Evolutionary conservation across 2,113 vertebrate species (phyloP).

Genomic region (Archocentrus centrarchus): DNA sequence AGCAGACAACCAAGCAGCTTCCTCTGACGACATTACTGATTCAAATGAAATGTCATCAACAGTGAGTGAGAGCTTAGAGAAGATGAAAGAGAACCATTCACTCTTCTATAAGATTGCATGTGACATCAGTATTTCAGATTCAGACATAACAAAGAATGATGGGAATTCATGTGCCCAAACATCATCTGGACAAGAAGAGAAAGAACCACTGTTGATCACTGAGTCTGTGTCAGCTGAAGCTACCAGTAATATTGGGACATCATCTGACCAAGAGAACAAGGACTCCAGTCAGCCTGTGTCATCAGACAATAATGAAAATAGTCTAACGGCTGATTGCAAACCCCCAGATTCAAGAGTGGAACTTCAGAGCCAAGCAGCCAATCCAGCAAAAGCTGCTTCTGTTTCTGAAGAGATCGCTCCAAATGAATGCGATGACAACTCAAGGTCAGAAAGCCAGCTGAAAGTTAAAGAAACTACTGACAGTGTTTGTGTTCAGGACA

Average conservation of each 20-base stretch:
- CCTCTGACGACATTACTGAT: slow-evolving; percentile 29
- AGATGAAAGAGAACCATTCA: slow-evolving; percentile 76
- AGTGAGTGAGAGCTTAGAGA: slow-evolving; percentile 72
- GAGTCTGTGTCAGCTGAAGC: slow-evolving; percentile 19
- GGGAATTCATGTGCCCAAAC: slow-evolving; percentile 32
- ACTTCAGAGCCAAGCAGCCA: slow-evolving; percentile 3
- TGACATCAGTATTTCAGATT: slow-evolving; percentile 77
- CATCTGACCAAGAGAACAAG: slow-evolving; percentile 16
- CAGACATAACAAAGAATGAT: slow-evolving; percentile 71
- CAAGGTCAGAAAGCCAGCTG: slow-evolving; percentile 7
- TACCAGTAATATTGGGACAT: neutral
- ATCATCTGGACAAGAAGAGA: slow-evolving; percentile 29
- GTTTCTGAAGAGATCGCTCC: slow-evolving; percentile 34
- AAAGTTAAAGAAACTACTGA: slow-evolving; percentile 16
- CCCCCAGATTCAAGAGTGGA: neutral
- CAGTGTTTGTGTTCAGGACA: neutral
- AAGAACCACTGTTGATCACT: slow-evolving; percentile 41
- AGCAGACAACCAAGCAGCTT: slow-evolving; percentile 27
- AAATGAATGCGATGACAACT: slow-evolving; percentile 16
- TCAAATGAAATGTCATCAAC: slow-evolving; percentile 56
- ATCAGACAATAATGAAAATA: slow-evolving; percentile 21
- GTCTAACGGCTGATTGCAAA: neutral
- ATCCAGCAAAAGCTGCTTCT: slow-evolving; percentile 14
- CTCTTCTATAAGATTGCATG: slow-evolving; percentile 79
- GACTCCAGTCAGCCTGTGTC: neutral